Evolutionary conservation across 2,888 invertebrate species (phyloP), one percentile per base, ranked within the genome.

Genomic region (Dascillus cervinus): DNA sequence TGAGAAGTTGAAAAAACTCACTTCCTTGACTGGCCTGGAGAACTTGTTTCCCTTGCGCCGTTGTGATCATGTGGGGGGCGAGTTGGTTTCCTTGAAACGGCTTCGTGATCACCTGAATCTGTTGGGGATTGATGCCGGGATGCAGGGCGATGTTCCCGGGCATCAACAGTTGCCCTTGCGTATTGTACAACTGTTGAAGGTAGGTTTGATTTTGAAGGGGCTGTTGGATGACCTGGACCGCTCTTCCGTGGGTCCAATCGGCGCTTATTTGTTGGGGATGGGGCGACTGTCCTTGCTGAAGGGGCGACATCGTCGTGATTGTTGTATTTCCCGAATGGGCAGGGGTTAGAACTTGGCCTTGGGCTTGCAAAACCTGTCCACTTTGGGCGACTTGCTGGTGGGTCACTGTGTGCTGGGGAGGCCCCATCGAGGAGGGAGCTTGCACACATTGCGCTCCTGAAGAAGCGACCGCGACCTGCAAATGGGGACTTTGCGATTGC

Each of bases 81-180:
- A 82, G 63, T 45, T 82, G 81, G 47, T 79, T 81, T 24, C 85
- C 79, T 60, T 86, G 87, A 60, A 88, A 88, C 3, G 87, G 82
- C 57, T 90, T 90, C 13, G 88, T 77, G 41, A 89, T 87, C 50
- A 77, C 78, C 72, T 84, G 84, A 53, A 86, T 83, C 41, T 82
- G 81, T 32, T 81, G 80, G 1, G 82, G 80, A 58, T 82, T 84
- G 51, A 84, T 74, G 13, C 81, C 75, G 3, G 85, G 81, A 58
- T 89, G 73, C 4, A 88, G 70, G 2, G 80, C 76, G 39, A 84
- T 76, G 58, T 82, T 82, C 1, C 87, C 78, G 0, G 87, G 86
- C 77, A 90, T 85, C 13, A 91, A 62, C 37, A 90, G 63, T 13
- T 81, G 79, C 0, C 82, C 85, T 54, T 83, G 87, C 0, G 83